phyloP scores from a whole-genome alignment of 2,888 invertebrate genomes.

The Drosophila suboccidentalis region DNA sequence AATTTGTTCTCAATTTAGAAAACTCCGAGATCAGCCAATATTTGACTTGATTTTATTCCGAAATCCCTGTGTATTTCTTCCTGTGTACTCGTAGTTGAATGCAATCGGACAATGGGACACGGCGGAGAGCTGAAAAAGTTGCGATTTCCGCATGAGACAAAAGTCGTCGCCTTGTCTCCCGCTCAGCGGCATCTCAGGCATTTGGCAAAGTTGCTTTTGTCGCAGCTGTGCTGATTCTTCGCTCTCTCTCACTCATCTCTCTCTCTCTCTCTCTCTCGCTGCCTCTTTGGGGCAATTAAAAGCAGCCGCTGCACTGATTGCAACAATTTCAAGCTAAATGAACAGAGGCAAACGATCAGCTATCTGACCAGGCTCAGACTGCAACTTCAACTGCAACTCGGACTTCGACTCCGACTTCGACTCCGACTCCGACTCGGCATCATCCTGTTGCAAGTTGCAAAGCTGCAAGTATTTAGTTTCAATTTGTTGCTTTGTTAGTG shows the following conservation, averaged over 20 bases:
- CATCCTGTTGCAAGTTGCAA: conserved; percentile 55
- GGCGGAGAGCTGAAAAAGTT: conserved; percentile 8
- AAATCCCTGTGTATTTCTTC: not conserved
- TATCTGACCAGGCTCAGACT: conserved; percentile 42
- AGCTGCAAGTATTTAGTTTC: conserved; percentile 84
- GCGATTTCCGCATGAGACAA: conserved; percentile 74
- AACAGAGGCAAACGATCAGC: conserved; percentile 63
- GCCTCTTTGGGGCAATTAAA: conserved; percentile 63
- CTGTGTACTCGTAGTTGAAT: not conserved
- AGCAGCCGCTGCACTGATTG: conserved; percentile 77
- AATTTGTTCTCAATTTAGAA: not conserved
- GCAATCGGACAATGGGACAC: conserved; percentile 6
- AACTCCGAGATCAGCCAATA: not conserved
- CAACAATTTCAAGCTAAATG: conserved; percentile 81
- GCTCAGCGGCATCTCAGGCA: conserved; percentile 68
- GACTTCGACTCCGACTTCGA: conserved; percentile 18
- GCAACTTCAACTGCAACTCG: conserved; percentile 8
- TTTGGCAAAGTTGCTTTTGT: conserved; percentile 66
- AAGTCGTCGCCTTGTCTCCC: conserved; percentile 70
- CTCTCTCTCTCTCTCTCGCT: conserved; percentile 9
- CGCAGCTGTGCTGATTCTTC: conserved; percentile 45
- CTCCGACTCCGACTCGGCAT: not conserved
- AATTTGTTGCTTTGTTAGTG: conserved; percentile 84
- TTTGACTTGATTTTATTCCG: not conserved
- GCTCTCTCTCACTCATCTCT: conserved; percentile 4